phyloP scores from a whole-genome alignment of 2,888 invertebrate species.

The Drosophila infuscata region DNA sequence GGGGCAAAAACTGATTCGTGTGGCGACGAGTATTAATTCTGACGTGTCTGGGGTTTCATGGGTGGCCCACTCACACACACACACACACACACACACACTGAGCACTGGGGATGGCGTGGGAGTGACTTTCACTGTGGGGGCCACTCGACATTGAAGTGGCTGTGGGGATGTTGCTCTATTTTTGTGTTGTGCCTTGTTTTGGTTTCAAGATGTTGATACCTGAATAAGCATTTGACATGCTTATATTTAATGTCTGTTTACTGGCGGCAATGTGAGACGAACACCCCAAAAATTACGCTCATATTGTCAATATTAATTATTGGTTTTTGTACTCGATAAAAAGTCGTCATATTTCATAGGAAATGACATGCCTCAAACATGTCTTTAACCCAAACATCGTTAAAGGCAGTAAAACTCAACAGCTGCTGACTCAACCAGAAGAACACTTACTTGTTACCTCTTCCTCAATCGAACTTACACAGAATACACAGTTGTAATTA shows the following conservation, averaged over 20 bases:
- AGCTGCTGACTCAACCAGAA: conserved; percentile 2
- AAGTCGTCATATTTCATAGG: conserved; percentile 5
- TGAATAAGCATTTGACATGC: conserved; percentile 43
- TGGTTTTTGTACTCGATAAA: conserved; percentile 10
- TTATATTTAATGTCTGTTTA: conserved; percentile 16
- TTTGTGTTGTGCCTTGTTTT: conserved; percentile 17
- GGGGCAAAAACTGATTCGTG: conserved; percentile 36
- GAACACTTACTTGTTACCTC: not conserved
- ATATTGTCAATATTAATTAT: conserved; percentile 27
- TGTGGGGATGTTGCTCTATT: conserved; percentile 28
- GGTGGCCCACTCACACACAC: conserved; percentile 57
- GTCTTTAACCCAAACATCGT: not conserved
- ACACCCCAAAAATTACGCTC: conserved; percentile 6
- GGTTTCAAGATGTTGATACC: conserved; percentile 25
- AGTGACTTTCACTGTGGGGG: conserved; percentile 31
- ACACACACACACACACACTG: conserved; percentile 7
- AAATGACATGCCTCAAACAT: conserved; percentile 1
- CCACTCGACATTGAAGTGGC: conserved; percentile 4
- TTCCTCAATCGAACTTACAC: not conserved
- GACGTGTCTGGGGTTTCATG: conserved; percentile 63
- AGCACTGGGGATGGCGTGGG: conserved; percentile 42
- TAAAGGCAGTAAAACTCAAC: not conserved
- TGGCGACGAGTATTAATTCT: conserved; percentile 53
- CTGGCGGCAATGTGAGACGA: conserved; percentile 12
- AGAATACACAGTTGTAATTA: conserved; percentile 1